Evolutionary conservation across 1,140 invertebrate genomes (phyloP).

Genomic region (Apis cerana): DNA sequence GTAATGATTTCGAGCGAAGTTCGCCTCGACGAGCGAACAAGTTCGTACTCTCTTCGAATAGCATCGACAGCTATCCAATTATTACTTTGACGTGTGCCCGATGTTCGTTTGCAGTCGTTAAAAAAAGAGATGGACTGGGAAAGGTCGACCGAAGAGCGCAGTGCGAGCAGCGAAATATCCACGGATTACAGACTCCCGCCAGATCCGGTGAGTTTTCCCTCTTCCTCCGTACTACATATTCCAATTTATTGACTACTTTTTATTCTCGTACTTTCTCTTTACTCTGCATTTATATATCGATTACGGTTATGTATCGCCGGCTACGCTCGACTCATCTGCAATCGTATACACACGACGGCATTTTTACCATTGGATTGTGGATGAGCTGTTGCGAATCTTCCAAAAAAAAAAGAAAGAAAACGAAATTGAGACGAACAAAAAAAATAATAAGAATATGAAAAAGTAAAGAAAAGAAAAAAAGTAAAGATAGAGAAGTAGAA

Average conservation of each 20-base stretch:
- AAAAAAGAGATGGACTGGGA: constrained; percentile 95
- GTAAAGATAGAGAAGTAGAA: constrained; percentile 18
- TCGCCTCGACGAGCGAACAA: not conserved
- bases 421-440: not conserved
- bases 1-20: not conserved
- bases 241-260: constrained; percentile 76
- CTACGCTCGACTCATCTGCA: constrained; percentile 51
- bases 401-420: not conserved
- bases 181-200: constrained; percentile 89
- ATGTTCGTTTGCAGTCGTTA: constrained; percentile 85
- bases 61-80: constrained; percentile 34
- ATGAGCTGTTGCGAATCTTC: constrained; percentile 48
- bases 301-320: constrained; percentile 37
- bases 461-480: not conserved
- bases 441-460: not conserved
- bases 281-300: constrained; percentile 76
- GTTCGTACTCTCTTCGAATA: not conserved
- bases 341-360: constrained; percentile 38
- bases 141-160: constrained; percentile 87
- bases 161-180: constrained; percentile 87
- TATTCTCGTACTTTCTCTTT: constrained; percentile 74
- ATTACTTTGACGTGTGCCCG: constrained; percentile 55
- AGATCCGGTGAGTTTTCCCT: constrained; percentile 88
- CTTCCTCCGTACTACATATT: constrained; percentile 45
- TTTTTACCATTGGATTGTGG: constrained; percentile 31